Percentiles rank a stretch among this genome's conserved stretches.
Evolutionary conservation across 2,113 vertebrate species (phyloP).

Genomic region (Eudorcas thomsonii): DNA sequence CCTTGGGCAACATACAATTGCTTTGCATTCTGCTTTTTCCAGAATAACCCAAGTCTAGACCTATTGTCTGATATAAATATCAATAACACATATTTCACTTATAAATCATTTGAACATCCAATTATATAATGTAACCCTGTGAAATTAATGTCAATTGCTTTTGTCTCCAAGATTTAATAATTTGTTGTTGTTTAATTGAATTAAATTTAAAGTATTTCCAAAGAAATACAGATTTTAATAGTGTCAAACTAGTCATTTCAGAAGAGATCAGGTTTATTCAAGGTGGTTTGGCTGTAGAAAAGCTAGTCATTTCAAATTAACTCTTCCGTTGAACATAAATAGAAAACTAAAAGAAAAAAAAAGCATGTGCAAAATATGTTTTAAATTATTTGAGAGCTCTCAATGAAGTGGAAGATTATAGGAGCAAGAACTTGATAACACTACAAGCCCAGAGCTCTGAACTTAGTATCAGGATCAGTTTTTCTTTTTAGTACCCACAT

Average conservation of each 20-base stretch:
- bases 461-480: neutral
- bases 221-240: neutral
- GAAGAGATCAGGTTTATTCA: neutral
- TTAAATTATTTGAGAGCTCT: neutral
- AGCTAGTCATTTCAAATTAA: neutral
- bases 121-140: neutral
- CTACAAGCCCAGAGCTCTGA: neutral
- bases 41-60: neutral
- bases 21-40: neutral
- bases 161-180: neutral
- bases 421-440: neutral
- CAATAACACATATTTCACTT: neutral
- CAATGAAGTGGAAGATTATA: neutral
- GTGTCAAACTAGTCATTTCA: neutral
- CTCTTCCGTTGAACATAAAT: neutral
- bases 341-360: neutral
- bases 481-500: neutral
- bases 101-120: neutral
- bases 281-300: neutral
- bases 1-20: neutral
- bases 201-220: neutral
- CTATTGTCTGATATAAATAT: neutral
- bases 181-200: neutral
- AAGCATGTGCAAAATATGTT: neutral
- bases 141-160: neutral